phyloP scores from a whole-genome alignment of 2,113 vertebrate genomes.

The Ivindomyrus marchei region DNA sequence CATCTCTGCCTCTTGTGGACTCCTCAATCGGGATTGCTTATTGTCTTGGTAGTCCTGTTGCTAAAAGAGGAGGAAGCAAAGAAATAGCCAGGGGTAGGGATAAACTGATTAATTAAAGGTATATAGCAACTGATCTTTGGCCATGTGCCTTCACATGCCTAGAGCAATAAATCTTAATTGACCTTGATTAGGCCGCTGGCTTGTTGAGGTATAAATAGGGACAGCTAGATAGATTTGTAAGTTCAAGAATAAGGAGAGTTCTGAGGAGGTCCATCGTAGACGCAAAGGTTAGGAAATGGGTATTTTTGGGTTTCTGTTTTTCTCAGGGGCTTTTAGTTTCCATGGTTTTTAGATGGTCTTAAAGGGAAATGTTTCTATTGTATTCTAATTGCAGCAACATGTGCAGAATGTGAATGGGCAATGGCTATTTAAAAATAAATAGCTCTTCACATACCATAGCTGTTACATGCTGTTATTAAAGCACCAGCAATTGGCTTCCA shows the following conservation, averaged over 20 bases:
- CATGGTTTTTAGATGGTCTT: slow-evolving; percentile 1
- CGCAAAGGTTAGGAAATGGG: not conserved
- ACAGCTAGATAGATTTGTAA: not conserved
- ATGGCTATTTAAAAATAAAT: slow-evolving; percentile 8
- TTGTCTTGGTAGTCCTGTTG: not conserved
- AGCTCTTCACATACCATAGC: not conserved
- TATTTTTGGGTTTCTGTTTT: not conserved
- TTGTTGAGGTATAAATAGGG: not conserved
- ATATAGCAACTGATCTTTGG: not conserved
- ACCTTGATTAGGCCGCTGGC: not conserved
- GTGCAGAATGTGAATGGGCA: not conserved
- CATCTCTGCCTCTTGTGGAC: not conserved
- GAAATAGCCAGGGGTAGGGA: not conserved
- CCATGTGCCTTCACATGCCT: not conserved
- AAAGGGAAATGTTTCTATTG: not conserved
- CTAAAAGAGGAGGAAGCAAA: not conserved
- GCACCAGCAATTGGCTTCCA: not conserved
- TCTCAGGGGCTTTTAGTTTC: not conserved
- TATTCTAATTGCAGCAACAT: not conserved
- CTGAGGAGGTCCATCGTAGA: not conserved
- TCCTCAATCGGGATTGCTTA: not conserved
- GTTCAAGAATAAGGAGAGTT: not conserved
- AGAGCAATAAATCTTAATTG: not conserved
- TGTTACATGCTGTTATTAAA: slow-evolving; percentile 7
- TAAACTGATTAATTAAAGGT: not conserved